These are phyloP conservation scores for Garra rufa DNA, from an alignment of 2,113 vertebrate genomes.

Conservation along the genomic window DNA sequence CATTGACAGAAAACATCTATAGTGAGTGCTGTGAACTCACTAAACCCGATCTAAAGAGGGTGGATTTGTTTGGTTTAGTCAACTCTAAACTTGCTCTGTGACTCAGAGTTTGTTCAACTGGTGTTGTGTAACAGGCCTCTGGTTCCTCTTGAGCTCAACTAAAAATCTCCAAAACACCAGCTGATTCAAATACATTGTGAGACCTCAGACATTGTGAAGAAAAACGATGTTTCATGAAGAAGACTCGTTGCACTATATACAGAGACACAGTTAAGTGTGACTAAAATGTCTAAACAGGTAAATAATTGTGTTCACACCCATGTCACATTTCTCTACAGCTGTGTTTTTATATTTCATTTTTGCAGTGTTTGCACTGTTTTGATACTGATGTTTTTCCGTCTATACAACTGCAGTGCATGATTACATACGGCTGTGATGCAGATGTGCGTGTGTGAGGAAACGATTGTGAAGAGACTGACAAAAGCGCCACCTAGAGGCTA, in stretches of 20 bases:
- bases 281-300: background rate
- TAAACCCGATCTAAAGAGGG: background rate
- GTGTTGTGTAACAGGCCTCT: background rate
- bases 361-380: background rate
- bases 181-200: background rate
- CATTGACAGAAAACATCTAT: background rate
- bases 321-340: background rate
- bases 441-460: background rate
- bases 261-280: background rate
- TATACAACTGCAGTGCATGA: background rate
- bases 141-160: background rate
- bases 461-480: background rate
- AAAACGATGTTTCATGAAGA: background rate
- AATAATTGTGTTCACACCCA: background rate
- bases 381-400: background rate
- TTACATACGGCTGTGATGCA: conserved; percentile 5
- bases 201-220: background rate
- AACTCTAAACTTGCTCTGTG: background rate
- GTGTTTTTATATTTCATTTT: background rate
- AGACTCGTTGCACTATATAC: background rate
- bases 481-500: background rate
- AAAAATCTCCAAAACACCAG: background rate
- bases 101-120: background rate
- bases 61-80: background rate
- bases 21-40: background rate